These are phyloP conservation scores for Danaus plexippus DNA, from an alignment of 1,140 invertebrate species.

Conservation along the genomic window DNA sequence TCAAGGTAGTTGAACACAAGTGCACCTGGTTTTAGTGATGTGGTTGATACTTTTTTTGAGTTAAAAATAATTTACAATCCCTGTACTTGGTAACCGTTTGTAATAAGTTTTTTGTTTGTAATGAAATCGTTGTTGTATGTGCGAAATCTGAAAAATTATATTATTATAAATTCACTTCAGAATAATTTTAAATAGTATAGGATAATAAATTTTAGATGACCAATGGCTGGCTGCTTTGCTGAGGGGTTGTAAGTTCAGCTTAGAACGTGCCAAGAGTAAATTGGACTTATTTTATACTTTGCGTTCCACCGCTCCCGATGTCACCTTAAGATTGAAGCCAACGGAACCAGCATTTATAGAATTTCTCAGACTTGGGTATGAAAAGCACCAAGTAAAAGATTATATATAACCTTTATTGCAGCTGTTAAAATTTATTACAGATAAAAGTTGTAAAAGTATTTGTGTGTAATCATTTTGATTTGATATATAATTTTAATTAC, in stretches of 20 bases:
- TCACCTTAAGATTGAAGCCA: conserved; percentile 58
- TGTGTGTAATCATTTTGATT: too few species aligned
- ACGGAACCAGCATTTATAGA: conserved; percentile 56
- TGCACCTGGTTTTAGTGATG: too few species aligned
- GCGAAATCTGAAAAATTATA: too few species aligned
- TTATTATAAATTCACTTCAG: neutral
- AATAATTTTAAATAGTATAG: too few species aligned
- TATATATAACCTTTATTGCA: too few species aligned
- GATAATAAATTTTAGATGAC: conserved; percentile 73
- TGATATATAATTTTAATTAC: too few species aligned
- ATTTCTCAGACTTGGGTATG: conserved; percentile 68
- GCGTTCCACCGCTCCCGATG: conserved; percentile 54
- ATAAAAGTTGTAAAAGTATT: too few species aligned
- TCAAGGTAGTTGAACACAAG: too few species aligned
- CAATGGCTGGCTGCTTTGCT: conserved; percentile 83
- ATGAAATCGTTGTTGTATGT: neutral
- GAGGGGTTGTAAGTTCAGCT: conserved; percentile 88
- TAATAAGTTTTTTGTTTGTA: conserved; percentile 5
- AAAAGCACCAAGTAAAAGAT: neutral
- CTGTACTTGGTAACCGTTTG: neutral
- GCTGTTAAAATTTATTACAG: too few species aligned
- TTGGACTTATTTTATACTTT: conserved; percentile 82
- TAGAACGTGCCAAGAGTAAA: conserved; percentile 87
- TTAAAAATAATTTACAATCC: neutral
- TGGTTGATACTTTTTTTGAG: too few species aligned